Conservation (phyloP, 2,888 invertebrate species). For the Agonopterix arenella region DNA sequence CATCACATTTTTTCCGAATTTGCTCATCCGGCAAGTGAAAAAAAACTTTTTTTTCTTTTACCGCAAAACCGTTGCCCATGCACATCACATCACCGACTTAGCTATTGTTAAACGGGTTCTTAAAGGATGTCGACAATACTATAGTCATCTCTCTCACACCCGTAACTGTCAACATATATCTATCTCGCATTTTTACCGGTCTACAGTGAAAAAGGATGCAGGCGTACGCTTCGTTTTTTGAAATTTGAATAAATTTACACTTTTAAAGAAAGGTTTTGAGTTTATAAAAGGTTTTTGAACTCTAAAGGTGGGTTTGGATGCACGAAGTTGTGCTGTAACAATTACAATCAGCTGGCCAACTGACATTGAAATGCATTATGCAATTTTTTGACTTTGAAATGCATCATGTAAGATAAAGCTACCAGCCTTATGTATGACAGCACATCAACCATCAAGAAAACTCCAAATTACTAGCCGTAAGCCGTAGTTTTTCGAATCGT, state of each 20-base stretch:
- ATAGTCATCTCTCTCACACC: conserved; percentile 19
- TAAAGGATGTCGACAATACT: conserved; percentile 15
- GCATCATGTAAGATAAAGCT: no score
- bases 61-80: conserved; percentile 26
- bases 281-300: conserved; percentile 51
- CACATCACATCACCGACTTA: conserved; percentile 35
- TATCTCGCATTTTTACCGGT: conserved; percentile 20
- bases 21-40: no score
- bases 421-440: no score
- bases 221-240: conserved; percentile 52
- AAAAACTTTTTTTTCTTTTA: conserved; percentile 8
- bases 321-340: no score
- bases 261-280: conserved; percentile 54
- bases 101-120: conserved; percentile 52
- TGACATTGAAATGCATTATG: no score
- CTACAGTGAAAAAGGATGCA: conserved; percentile 50
- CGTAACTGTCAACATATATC: conserved; percentile 5
- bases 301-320: conserved; percentile 8
- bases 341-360: no score
- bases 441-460: no score
- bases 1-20: no score
- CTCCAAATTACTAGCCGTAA: no score
- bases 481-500: no score
- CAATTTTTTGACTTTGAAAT: no score
- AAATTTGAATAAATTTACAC: conserved; percentile 74